Percentiles rank a stretch among this genome's conserved stretches.
phyloP scores from a whole-genome alignment of 2,797 vertebrate species.

The Pseudochirops cupreus region DNA sequence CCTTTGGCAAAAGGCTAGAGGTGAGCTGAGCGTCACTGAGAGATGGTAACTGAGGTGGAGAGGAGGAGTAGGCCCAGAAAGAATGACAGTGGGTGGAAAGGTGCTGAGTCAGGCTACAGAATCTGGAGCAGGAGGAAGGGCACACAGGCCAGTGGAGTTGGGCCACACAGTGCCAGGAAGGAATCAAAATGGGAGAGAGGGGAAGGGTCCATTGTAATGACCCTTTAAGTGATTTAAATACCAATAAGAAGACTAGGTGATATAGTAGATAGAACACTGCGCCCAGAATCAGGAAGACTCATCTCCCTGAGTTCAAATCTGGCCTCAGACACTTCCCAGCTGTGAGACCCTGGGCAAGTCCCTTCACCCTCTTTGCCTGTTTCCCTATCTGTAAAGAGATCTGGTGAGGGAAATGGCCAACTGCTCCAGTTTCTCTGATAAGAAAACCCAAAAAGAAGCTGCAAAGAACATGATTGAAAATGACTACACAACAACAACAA shows the following conservation, averaged over 20 bases:
- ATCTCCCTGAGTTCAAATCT: not conserved
- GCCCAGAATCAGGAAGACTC: not conserved
- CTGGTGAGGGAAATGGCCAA: not conserved
- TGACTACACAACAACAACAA: not conserved
- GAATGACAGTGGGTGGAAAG: not conserved
- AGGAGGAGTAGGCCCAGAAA: not conserved
- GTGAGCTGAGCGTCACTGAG: not conserved
- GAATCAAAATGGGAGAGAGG: not conserved
- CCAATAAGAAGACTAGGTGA: not conserved
- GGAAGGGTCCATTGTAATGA: not conserved
- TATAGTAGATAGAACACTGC: not conserved
- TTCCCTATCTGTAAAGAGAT: not conserved
- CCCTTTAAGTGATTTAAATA: not conserved
- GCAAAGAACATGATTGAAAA: not conserved
- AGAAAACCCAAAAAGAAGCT: not conserved
- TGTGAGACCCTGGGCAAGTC: not conserved
- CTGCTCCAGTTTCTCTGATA: not conserved
- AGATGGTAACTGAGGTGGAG: not conserved
- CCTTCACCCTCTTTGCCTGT: not conserved
- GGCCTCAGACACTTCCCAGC: not conserved
- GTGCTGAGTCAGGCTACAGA: not conserved
- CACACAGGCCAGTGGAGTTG: not conserved
- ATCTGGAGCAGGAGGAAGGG: not conserved
- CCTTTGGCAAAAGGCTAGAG: not conserved
- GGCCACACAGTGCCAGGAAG: not conserved